Evolutionary conservation across 2,113 vertebrate species (phyloP), one percentile per base, ranked within the genome.

Genomic region (Nesogale talazaci): DNA sequence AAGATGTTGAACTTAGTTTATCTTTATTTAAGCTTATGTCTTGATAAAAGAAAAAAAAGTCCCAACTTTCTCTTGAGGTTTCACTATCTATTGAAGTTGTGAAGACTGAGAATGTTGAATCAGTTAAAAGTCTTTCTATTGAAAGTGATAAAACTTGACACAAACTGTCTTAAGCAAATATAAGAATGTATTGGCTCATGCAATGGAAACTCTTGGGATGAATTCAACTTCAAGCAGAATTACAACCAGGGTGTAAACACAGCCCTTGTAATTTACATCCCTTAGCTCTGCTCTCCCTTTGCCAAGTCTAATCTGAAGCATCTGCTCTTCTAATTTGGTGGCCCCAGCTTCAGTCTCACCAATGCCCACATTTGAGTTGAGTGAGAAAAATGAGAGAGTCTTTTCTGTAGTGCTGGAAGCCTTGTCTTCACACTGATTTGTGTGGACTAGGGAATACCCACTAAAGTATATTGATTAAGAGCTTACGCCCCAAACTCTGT

Each of bases 131-230:
- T 88, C 59, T 83, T 92, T 91, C 77, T 78, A 76, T 74, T 76
- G 89, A 77, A 90, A 93, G 84, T 79, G 91, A 92, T 77, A 90
- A 92, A 95, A 90, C 70, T 94, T n/a, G 83, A 93, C 86, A 89
- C 56, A 91, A 95, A 95, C 94, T 95, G 94, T 96, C 91, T 95
- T 70, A 42, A 76, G 89, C 91, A 86, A 92, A 96, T 92, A 90
- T 69, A 72, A 67, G 72, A 82, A 94, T 77, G 77, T 88, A 83
- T 78, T 95, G 94, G 96, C 94, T 94, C 34, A 2, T 0, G 67
- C 36, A 23, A 2, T 11, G 7, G 67, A 61, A 78, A 80, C 72
- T 29, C 80, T 83, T 83, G 96, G 77, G 57, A 69, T 10, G 38
- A 25, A 6, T 74, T 93, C 67, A 69, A 72, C 79, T 42, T 14